phyloP scores from a whole-genome alignment of 1,140 invertebrate genomes.

The Nymphalis io region DNA sequence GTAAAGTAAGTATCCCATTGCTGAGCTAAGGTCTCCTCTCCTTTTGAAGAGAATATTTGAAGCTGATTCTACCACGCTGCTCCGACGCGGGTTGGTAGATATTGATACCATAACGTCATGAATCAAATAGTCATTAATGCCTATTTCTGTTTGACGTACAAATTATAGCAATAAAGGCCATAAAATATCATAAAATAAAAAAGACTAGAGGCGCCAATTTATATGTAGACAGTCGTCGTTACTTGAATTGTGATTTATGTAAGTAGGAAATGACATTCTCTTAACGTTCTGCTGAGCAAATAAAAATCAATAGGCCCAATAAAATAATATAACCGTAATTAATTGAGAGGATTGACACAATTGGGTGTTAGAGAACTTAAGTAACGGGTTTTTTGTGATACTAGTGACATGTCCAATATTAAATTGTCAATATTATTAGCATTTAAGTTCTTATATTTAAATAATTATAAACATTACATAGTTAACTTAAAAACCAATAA shows the following conservation, averaged over 20 bases:
- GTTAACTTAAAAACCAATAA: too few relatives aligned
- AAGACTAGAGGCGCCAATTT: constrained; percentile 26
- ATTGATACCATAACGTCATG: too few relatives aligned
- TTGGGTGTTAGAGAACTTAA: constrained; percentile 11
- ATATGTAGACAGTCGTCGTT: constrained; percentile 17
- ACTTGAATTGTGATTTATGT: constrained; percentile 35
- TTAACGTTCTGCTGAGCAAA: constrained; percentile 31
- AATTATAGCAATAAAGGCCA: neutral
- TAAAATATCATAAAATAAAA: neutral
- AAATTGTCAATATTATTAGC: neutral
- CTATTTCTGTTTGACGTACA: neutral
- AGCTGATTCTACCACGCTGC: too few relatives aligned
- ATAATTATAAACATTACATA: neutral
- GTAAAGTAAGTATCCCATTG: too few relatives aligned
- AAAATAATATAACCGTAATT: constrained; percentile 30
- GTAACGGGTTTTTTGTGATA: constrained; percentile 16
- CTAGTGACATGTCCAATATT: neutral
- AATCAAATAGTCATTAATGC: too few relatives aligned
- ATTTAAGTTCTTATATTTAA: too few relatives aligned
- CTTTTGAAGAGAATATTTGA: too few relatives aligned
- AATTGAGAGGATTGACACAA: constrained; percentile 32
- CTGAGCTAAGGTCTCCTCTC: too few relatives aligned
- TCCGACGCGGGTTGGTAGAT: too few relatives aligned
- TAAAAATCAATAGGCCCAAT: constrained; percentile 36
- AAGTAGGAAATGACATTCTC: constrained; percentile 27